phyloP scores from a whole-genome alignment of 2,888 invertebrate species.

The Eudasyphora cyanicolor region DNA sequence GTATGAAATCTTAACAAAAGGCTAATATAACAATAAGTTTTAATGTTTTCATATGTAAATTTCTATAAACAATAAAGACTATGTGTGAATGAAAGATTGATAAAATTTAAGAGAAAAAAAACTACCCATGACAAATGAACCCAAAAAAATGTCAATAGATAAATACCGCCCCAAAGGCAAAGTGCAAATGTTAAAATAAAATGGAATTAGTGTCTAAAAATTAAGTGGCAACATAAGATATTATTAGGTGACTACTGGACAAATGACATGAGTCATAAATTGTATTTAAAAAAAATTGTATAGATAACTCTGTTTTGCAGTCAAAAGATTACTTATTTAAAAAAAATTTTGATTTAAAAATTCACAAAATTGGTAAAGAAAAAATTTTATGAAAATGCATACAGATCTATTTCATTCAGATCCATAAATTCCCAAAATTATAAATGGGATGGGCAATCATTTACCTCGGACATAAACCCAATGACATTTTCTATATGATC shows the following conservation, averaged over 20 bases:
- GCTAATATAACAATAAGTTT: neutral
- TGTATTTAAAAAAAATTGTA: too few species aligned
- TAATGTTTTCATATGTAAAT: neutral
- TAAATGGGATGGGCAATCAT: too few species aligned
- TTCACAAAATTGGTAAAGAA: too few species aligned
- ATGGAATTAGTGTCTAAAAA: neutral
- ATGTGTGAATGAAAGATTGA: neutral
- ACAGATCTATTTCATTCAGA: too few species aligned
- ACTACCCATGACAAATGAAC: neutral
- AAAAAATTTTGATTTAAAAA: too few species aligned
- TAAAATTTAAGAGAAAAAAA: neutral
- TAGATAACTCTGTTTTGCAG: too few species aligned
- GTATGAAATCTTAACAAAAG: neutral
- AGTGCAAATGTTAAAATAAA: neutral
- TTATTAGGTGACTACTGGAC: neutral
- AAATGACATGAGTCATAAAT: too few species aligned
- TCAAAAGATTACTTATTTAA: too few species aligned
- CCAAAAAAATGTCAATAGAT: neutral
- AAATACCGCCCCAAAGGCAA: neutral
- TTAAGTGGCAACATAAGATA: neutral
- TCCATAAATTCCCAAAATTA: too few species aligned
- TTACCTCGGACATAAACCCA: too few species aligned
- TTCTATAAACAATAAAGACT: neutral
- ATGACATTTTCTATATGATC: too few species aligned
- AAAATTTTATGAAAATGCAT: too few species aligned